These are phyloP conservation scores for Corbicula japonica DNA, from an alignment of 2,888 invertebrate genomes.

Conservation along the genomic window DNA sequence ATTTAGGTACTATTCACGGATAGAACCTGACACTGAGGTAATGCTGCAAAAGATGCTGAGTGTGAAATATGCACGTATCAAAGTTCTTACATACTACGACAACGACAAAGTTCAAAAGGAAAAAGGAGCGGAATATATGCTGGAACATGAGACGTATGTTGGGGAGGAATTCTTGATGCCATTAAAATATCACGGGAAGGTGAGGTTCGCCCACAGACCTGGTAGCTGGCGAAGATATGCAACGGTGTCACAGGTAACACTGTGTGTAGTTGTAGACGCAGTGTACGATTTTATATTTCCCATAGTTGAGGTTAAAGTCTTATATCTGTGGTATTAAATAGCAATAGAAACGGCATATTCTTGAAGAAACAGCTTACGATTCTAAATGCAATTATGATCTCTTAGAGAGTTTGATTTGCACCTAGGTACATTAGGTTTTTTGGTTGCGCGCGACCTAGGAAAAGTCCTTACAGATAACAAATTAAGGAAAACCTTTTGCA, in stretches of 20 bases:
- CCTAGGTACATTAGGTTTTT: too few species aligned
- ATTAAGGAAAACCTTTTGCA: too few species aligned
- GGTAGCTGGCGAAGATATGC: conserved; percentile 22
- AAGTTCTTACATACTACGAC: conserved; percentile 18
- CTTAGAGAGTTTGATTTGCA: too few species aligned
- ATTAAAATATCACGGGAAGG: conserved; percentile 10
- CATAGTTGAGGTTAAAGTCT: too few species aligned
- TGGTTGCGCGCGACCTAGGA: too few species aligned
- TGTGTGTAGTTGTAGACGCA: too few species aligned
- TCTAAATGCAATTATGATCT: too few species aligned
- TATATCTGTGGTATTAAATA: too few species aligned
- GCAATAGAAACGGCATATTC: too few species aligned
- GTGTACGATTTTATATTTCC: too few species aligned
- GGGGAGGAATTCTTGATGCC: conserved; percentile 13
- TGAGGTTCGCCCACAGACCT: conserved; percentile 17
- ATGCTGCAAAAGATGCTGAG: conserved; percentile 9
- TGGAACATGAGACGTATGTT: conserved; percentile 30
- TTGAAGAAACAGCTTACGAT: too few species aligned
- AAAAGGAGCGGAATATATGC: conserved; percentile 20
- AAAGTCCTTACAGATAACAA: too few species aligned
- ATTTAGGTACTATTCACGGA: not conserved
- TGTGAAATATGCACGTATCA: conserved; percentile 20
- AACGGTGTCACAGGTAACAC: conserved; percentile 17
- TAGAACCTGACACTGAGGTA: conserved; percentile 2
- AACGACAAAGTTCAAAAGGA: conserved; percentile 5